Conservation (phyloP, 2,113 vertebrate genomes). For the Gymnogyps californianus region DNA sequence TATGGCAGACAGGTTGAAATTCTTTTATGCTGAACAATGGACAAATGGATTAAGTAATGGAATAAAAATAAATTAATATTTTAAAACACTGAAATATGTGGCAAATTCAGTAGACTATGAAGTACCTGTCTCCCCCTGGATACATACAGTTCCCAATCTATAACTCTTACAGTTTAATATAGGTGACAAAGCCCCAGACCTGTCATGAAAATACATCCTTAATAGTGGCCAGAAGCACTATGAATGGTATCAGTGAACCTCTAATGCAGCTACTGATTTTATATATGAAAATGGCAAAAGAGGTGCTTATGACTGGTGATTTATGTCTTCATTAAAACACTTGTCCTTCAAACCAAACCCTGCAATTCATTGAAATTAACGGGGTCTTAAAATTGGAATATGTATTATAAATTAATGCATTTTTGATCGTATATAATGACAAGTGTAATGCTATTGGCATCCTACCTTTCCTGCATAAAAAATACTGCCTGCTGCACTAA, state of each 20-base stretch:
- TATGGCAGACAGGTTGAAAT: neutral
- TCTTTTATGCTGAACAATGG: neutral
- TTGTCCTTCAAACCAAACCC: slow-evolving; percentile 21
- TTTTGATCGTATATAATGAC: neutral
- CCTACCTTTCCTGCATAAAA: neutral
- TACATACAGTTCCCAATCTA: neutral
- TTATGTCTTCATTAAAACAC: slow-evolving; percentile 45
- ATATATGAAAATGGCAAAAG: neutral
- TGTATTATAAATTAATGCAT: neutral
- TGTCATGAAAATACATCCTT: neutral
- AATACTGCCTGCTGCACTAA: neutral
- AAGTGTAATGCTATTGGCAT: neutral
- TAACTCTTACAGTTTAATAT: neutral
- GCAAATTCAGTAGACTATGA: neutral
- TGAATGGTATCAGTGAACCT: neutral
- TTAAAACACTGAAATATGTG: slow-evolving; percentile 2
- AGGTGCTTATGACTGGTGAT: slow-evolving; percentile 1
- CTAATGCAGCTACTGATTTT: neutral
- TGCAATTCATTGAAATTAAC: slow-evolving; percentile 48
- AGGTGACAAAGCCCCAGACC: neutral
- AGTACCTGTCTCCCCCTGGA: neutral
- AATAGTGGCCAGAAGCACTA: neutral
- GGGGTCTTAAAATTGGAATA: slow-evolving; percentile 27
- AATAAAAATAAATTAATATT: slow-evolving; percentile 15
- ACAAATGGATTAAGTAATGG: slow-evolving; percentile 16